Conservation (phyloP, 2,113 vertebrate genomes). For the Chlorodrepanis virens region DNA sequence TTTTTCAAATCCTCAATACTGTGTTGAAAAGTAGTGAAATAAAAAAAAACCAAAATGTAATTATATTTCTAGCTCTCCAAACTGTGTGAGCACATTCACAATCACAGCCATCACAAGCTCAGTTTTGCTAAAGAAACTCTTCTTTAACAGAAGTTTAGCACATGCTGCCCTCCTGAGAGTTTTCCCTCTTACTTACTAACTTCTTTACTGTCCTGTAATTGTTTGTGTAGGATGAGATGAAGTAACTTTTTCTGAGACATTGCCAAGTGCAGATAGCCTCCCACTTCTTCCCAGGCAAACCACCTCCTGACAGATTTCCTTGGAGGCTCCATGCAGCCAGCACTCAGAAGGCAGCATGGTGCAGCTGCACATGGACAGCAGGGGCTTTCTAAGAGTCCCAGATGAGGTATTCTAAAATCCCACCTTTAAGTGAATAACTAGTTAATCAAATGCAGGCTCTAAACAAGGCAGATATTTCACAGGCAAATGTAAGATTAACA, state of each 20-base stretch:
- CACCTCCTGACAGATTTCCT: not conserved
- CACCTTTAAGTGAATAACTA: not conserved
- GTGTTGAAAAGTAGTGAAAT: not conserved
- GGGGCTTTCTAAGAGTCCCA: not conserved
- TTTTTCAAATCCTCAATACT: not conserved
- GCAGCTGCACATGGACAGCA: fast-evolving
- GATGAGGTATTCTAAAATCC: not conserved
- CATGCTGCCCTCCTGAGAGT: not conserved
- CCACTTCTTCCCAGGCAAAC: not conserved
- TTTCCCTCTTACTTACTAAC: not conserved
- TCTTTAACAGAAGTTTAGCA: not conserved
- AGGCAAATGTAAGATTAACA: not conserved
- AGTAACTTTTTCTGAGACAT: not conserved
- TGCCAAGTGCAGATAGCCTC: not conserved
- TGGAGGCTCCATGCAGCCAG: not conserved
- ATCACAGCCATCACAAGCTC: not conserved
- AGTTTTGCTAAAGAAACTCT: not conserved
- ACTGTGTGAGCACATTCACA: not conserved
- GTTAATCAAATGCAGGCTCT: not conserved
- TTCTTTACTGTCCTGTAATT: not conserved
- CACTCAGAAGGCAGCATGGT: not conserved
- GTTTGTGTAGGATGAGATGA: not conserved
- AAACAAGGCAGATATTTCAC: not conserved
- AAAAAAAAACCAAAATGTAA: not conserved
- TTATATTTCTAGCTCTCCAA: not conserved